Evolutionary conservation across 2,888 invertebrate genomes (phyloP), one percentile per base, ranked within the genome.

Genomic region (Pilophorus perplexus): DNA sequence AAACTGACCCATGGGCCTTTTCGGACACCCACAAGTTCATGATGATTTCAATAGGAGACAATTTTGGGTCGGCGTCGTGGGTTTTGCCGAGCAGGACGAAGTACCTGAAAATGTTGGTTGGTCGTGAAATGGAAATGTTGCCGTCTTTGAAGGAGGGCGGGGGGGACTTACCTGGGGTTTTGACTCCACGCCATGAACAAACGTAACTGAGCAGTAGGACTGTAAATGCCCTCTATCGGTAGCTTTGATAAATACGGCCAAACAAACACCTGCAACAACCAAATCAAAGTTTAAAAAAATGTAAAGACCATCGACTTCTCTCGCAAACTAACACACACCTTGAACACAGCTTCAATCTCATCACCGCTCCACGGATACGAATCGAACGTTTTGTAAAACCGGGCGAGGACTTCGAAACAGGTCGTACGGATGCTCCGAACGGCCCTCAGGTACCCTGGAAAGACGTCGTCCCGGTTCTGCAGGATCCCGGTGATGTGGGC

Each of bases 331-430:
- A n/a, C n/a, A n/a, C n/a, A n/a, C 48, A 71, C 84, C 54, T 86
- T 80, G 74, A 89, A 93, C 16, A 94, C 75, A 0, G 88, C 85
- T 69, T 85, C 83, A 8, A 94, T 77, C 76, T 94, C 89, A 4
- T 80, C 78, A 20, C 78, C 75, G 3, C 79, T 80, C 89, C 92
- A 95, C 3, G 80, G 76, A 75, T 90, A 93, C 68, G 83, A 81
- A 67, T 89, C 86, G 75, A 90, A 93, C 70, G 88, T 87, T 44
- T 84, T 83, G 75, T 93, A 94, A 74, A 94, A 86, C 74, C 88
- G 84, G 3, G 83, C 83, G 3, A 89, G 69, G 55, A 84, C 82
- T 68, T 81, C 80, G 5, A 90, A 77, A 5, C 84, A 82, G 1
- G 81, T 78, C 12, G 83, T 83, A 67, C 87, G 80, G 0, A 90